phyloP scores from a whole-genome alignment of 2,888 invertebrate species.

The Dynastes grantii region DNA sequence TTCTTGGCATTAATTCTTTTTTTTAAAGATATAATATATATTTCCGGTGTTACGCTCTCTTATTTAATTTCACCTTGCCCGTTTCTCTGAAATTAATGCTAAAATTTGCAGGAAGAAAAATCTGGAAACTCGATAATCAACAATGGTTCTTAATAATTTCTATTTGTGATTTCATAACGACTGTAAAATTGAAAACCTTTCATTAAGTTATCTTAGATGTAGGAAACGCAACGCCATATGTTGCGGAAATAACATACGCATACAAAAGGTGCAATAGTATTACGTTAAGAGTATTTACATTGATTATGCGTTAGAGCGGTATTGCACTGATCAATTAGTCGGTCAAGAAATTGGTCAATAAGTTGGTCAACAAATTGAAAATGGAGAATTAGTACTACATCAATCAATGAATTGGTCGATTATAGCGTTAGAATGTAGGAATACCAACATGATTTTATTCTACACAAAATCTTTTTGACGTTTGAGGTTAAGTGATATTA shows the following conservation, averaged over 20 bases:
- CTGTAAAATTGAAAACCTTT: not conserved
- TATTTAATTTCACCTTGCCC: not conserved
- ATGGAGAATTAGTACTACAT: too few relatives aligned
- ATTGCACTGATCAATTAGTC: not conserved
- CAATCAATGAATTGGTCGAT: too few relatives aligned
- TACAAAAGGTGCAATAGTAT: not conserved
- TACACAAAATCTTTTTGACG: too few relatives aligned
- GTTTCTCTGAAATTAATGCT: not conserved
- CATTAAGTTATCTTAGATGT: not conserved
- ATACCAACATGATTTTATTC: too few relatives aligned
- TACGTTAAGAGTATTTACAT: not conserved
- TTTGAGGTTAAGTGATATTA: too few relatives aligned
- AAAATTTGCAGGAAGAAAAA: constrained; percentile 3
- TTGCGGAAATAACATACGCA: constrained; percentile 11
- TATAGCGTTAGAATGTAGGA: too few relatives aligned
- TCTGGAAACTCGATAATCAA: not conserved
- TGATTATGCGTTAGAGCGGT: not conserved
- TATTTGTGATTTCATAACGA: not conserved
- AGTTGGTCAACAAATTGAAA: too few relatives aligned
- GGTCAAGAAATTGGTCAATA: too few relatives aligned
- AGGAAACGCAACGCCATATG: constrained; percentile 18
- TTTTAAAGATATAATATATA: not conserved
- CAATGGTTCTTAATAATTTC: not conserved
- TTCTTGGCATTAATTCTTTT: not conserved
- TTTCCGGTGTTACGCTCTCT: constrained; percentile 7